Evolutionary conservation across 2,113 vertebrate genomes (phyloP), one percentile per base, ranked within the genome.

Genomic region (Amblyornis subalaris): DNA sequence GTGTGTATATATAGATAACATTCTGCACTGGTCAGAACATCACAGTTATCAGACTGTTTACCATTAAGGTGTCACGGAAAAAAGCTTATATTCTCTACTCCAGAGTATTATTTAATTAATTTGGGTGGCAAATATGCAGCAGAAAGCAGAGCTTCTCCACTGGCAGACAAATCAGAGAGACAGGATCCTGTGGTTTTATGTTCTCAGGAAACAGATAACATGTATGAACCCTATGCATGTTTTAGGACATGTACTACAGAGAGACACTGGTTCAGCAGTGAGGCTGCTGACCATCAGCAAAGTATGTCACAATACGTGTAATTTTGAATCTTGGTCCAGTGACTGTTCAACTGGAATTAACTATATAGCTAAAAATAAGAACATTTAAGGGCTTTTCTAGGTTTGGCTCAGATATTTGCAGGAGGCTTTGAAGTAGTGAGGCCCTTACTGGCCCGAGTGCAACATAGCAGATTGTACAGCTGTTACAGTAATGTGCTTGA

Each of bases 141-240:
- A 71, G 88, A 47, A 88, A 70, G 60, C 31, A 53, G 42, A 47
- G 10, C 47, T 62, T 66, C 22, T 87, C 14, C 17, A 15, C 15
- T 64, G 48, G 4, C n/a, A 51, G 84, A 14, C 23, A 36, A 69
- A 69, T 36, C 14, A 35, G 53, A 65, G 69, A 65, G 44, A 19
- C 3, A 48, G 29, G 16, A 25, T n/a, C 54, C 28, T 45, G 10
- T 67, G 7, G 10, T 12, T 82, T 53, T 61, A 12, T 29, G 8
- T 53, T 69, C 69, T 81, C 51, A 35, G 60, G 69, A 78, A 60
- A 71, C 0, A 42, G 58, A 15, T 35, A 31, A 16, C 2, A 9
- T 6, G 0, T 28, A 22, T 42, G 60, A 65, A 12, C 20, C 28
- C 6, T 26, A 22, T 4, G 26, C 10, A 5, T 1, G 2, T 85